Evolutionary conservation across 2,113 vertebrate species (phyloP).

Genomic region (Lampris incognitus): DNA sequence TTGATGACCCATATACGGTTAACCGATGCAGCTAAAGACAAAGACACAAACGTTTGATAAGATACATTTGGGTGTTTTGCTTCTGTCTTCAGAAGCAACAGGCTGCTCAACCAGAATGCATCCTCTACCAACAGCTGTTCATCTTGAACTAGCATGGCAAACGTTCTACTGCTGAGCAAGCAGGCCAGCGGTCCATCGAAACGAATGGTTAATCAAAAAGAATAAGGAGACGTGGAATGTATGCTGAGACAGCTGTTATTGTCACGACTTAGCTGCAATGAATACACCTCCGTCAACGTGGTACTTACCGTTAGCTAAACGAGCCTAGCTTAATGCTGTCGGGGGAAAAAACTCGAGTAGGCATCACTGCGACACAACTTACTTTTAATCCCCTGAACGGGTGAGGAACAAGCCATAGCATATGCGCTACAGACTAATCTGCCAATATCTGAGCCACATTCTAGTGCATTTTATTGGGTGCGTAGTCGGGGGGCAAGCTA

Average conservation of each 20-base stretch:
- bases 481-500: constrained; percentile 34
- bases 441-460: constrained; percentile 59
- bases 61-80: too few relatives aligned
- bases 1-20: neutral
- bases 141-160: neutral
- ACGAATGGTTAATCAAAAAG: neutral
- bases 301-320: constrained; percentile 39
- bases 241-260: neutral
- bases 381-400: constrained; percentile 55
- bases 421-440: constrained; percentile 19
- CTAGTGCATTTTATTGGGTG: constrained; percentile 42
- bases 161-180: constrained; percentile 8
- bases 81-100: neutral
- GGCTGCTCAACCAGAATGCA: neutral
- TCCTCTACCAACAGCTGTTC: neutral
- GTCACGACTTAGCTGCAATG: neutral
- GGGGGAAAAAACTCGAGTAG: neutral
- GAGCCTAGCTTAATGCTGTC: constrained; percentile 21
- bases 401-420: constrained; percentile 42
- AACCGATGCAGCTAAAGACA: neutral
- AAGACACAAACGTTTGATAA: too few relatives aligned
- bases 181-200: neutral
- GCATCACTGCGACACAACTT: constrained; percentile 39
- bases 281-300: neutral
- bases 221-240: neutral